Evolutionary conservation across 2,113 vertebrate genomes (phyloP).

Genomic region (Entomyzon cyanotis): DNA sequence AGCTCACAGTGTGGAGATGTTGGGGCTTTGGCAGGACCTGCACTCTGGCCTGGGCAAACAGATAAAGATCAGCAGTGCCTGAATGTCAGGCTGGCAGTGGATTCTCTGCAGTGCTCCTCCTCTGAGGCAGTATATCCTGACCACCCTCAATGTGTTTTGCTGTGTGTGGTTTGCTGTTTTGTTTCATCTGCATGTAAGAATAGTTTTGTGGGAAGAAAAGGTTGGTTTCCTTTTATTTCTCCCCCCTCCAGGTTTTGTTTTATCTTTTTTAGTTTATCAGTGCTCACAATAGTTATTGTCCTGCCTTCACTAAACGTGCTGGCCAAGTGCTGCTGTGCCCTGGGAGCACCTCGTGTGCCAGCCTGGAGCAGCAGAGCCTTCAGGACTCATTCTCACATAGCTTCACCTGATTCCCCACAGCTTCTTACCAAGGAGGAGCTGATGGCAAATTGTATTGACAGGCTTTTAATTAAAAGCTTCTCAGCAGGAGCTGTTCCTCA

Average conservation of each 20-base stretch:
- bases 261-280: background rate
- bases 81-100: background rate
- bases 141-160: background rate
- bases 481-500: background rate
- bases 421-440: background rate
- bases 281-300: fast-evolving
- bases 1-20: fast-evolving
- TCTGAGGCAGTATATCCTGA: background rate
- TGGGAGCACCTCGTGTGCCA: background rate
- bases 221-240: background rate
- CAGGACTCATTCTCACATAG: fast-evolving
- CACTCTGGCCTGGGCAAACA: background rate
- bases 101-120: background rate
- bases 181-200: background rate
- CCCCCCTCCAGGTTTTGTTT: fast-evolving
- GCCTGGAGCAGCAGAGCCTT: background rate
- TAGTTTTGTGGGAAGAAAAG: background rate
- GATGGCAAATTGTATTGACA: background rate
- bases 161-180: background rate
- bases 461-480: background rate
- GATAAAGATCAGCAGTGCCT: background rate
- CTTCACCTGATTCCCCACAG: background rate
- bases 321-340: background rate
- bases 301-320: background rate
- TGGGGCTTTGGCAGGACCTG: background rate